Base-by-base conservation (phyloP, 2,888 invertebrate species). In the Pimpla rufipes region DNA sequence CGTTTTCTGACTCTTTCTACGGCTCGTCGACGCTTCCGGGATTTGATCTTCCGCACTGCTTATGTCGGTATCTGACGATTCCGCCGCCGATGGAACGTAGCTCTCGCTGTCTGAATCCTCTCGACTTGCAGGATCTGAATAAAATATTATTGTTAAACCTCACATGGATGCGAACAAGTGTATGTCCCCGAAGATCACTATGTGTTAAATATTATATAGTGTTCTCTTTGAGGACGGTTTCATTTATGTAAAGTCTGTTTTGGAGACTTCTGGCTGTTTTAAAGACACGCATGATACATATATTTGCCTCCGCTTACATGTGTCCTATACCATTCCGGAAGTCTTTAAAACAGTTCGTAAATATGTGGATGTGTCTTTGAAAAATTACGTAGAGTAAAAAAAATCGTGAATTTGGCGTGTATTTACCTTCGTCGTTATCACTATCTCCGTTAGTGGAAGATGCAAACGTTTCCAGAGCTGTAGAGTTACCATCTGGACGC, bases 1-100 rank as follows among this genome's bases (percentile, higher is more conserved):
- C 13, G 11, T 42, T 47, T 40, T 59, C 57, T 10, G 59, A 4
- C 8, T 57, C 11, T 57, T 11, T 13, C 29, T 21, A 45, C 21
- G n/a, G 23, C 29, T 57, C 1, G 8, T 45, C 16, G 57, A 71
- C n/a, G 11, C 55, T 55, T 71, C 42, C 21, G 40, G 42, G 8
- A 71, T 18, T 23, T 1, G 40, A 21, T 21, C 42, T 21, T 4
- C 42, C 10, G 37, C 7, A 35, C 11, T 59, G 73, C 35, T 16
- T 3, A 7, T 23, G n/a, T 73, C 59, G 29, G 45, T 16, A 59
- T 59, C 62, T 47, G 62, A 42, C 57, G 67, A 50, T 16, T 71
- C 71, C 35, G 23, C 71, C 18, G 23, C 71, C 8, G 23, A 57
- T 45, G 71, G 59, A 71, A 71, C 40, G 23, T 57, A 71, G n/a